Base-by-base conservation (phyloP, 2,113 vertebrate genomes). In the Capreolus pygargus region DNA sequence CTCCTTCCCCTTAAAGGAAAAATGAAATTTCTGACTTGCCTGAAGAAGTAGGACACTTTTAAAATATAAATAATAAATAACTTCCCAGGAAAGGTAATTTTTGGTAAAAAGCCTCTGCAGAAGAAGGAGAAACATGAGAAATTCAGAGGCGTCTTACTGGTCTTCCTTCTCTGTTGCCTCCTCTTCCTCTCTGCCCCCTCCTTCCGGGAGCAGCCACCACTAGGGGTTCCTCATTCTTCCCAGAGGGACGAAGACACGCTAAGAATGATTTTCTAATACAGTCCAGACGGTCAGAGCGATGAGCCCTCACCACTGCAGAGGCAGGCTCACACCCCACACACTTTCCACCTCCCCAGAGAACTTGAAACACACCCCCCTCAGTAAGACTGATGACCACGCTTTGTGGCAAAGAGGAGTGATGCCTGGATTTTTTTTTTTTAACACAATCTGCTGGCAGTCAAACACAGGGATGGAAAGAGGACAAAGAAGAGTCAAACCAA, bases 381-480 rank as follows among this genome's bases (percentile, higher is more conserved):
- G 28, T 11, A 54, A 87, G 54, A 50, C 30, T 39, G 15, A 6
- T 1, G 36, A 39, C 88, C 52, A 25, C 12, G 7, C 27, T 28
- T 36, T 54, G 11, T 3, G 25, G 25, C 25, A 45, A 13, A 5
- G 1, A n/a, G 27, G 5, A 19, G 16, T 6, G 2, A 2, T 7
- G 17, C 8, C 47, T 16, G 17, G 79, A 36, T 33, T 23, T 33
- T 55, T 64, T 36, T 52, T 23, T 30, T n/a, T 52, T 43, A 60
- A 70, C 23, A n/a, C 9, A 12, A 6, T 76, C 17, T 43, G 89
- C 7, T 61, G 33, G 82, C 43, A 55, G 27, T 82, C 79, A 76
- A 60, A 2, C 4, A 30, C 4, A 54, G 6, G 7, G 8, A 43
- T 36, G 61, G 30, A 27, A 86, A 95, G 84, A 57, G 28, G 55